Percentiles rank a stretch among this genome's conserved stretches.
Conservation (phyloP, 2,888 invertebrate genomes). For the Patella ulyssiponensis region DNA sequence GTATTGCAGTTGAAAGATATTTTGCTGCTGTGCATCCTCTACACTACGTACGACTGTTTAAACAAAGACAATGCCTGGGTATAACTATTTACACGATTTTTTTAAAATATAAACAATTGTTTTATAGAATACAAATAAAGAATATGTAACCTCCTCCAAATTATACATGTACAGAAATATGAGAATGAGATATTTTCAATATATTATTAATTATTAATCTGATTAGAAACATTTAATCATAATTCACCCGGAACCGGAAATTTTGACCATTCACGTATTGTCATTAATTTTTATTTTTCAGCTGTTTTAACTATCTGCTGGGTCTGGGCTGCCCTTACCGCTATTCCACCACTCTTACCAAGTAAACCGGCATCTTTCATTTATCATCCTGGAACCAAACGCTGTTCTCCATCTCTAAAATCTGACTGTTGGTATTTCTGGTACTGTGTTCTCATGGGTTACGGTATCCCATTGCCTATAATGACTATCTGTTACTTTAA, state of each 20-base stretch:
- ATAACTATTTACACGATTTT: not conserved
- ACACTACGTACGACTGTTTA: not conserved
- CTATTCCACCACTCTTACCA: conserved; percentile 20
- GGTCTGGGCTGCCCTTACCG: conserved; percentile 20
- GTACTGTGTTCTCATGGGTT: conserved; percentile 17
- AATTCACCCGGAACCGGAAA: no score
- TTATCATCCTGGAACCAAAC: conserved; percentile 17
- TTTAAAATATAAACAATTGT: no score
- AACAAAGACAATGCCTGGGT: not conserved
- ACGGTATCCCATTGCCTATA: conserved; percentile 17
- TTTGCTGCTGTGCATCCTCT: conserved; percentile 15
- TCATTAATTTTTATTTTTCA: not conserved
- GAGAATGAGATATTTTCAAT: no score
- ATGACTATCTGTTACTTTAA: conserved; percentile 22
- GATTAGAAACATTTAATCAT: no score
- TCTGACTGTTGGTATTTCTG: conserved; percentile 20
- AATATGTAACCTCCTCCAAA: no score
- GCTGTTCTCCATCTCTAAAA: conserved; percentile 21
- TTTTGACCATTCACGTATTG: not conserved
- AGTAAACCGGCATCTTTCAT: not conserved
- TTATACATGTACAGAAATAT: no score
- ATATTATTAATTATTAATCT: no score
- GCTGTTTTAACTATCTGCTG: conserved; percentile 15
- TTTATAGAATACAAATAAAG: no score
- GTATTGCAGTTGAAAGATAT: conserved; percentile 20